Percentiles rank a stretch among this genome's conserved stretches.
Conservation (phyloP, 64 coral and sea anemone species). For the Cladopsammia gracilis region DNA sequence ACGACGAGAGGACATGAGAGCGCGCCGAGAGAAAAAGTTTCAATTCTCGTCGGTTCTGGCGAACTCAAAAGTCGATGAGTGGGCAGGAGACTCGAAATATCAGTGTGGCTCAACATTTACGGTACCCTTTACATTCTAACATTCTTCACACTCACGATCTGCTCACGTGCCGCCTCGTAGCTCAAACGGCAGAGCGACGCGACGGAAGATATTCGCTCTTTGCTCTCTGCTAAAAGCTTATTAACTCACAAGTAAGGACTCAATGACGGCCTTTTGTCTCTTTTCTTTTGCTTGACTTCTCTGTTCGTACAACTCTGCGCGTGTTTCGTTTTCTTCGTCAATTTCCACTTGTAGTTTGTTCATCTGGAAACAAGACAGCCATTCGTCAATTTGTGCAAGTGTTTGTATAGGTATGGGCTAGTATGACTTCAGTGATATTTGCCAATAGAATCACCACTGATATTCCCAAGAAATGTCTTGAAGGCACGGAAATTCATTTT, state of each 20-base stretch:
- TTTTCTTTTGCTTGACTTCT: constrained; percentile 55
- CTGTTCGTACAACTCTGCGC: constrained; percentile 52
- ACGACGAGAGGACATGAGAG: too few relatives aligned
- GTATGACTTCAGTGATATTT: neutral
- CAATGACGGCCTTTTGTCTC: constrained; percentile 57
- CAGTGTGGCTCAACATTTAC: too few relatives aligned
- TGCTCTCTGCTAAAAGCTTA: neutral
- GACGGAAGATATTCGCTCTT: too few relatives aligned
- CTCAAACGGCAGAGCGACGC: too few relatives aligned
- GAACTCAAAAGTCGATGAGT: too few relatives aligned
- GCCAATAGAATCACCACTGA: neutral
- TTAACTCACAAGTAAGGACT: constrained; percentile 77
- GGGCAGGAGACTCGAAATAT: too few relatives aligned
- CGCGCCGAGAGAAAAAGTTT: too few relatives aligned
- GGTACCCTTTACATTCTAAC: too few relatives aligned
- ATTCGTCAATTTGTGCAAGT: neutral
- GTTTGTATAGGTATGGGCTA: neutral
- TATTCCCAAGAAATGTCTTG: neutral
- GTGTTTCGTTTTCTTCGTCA: constrained; percentile 93
- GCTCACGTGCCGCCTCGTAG: too few relatives aligned
- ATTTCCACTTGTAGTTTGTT: constrained; percentile 85
- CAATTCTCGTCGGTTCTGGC: too few relatives aligned
- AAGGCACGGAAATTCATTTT: too few relatives aligned
- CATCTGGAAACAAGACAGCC: constrained; percentile 40
- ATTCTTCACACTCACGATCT: too few relatives aligned